phyloP scores from a whole-genome alignment of 1,140 invertebrate species.

The Tribolium madens region DNA sequence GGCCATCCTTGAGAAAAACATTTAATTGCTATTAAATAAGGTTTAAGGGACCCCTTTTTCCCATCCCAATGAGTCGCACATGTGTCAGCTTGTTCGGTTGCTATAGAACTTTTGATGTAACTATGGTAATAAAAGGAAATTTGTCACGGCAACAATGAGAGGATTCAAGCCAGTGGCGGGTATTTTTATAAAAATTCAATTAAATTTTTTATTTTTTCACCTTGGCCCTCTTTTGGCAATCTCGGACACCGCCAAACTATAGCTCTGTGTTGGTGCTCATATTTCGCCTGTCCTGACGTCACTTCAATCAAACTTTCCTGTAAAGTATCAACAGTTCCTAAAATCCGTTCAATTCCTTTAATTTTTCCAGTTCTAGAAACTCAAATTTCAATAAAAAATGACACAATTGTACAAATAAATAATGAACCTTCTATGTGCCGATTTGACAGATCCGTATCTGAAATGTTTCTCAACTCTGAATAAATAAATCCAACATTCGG shows the following conservation, averaged over 20 bases:
- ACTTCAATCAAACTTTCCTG: constrained; percentile 97
- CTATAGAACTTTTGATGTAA: too few relatives aligned
- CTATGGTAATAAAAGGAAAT: too few relatives aligned
- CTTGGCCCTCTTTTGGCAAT: constrained; percentile 97
- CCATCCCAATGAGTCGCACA: too few relatives aligned
- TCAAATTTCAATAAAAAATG: not conserved
- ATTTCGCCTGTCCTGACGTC: constrained; percentile 98
- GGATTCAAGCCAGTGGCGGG: too few relatives aligned
- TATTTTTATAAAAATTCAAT: constrained; percentile 45
- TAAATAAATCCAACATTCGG: constrained; percentile 99
- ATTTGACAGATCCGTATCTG: constrained; percentile 98
- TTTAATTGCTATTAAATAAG: too few relatives aligned
- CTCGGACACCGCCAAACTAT: constrained; percentile 98
- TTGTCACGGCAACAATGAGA: too few relatives aligned
- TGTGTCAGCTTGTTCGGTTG: too few relatives aligned
- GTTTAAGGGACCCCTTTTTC: too few relatives aligned
- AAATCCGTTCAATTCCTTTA: constrained; percentile 93
- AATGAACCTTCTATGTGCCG: constrained; percentile 88
- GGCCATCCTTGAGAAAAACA: too few relatives aligned
- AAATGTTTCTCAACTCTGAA: constrained; percentile 99
- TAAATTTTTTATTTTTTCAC: constrained; percentile 67
- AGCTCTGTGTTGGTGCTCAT: constrained; percentile 97
- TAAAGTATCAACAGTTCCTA: constrained; percentile 91
- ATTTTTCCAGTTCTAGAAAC: constrained; percentile 85
- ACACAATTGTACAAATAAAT: not conserved